Percentiles rank a stretch among this genome's conserved stretches.
phyloP scores from a whole-genome alignment of 1,140 invertebrate genomes.

The Oryzaephilus surinamensis region DNA sequence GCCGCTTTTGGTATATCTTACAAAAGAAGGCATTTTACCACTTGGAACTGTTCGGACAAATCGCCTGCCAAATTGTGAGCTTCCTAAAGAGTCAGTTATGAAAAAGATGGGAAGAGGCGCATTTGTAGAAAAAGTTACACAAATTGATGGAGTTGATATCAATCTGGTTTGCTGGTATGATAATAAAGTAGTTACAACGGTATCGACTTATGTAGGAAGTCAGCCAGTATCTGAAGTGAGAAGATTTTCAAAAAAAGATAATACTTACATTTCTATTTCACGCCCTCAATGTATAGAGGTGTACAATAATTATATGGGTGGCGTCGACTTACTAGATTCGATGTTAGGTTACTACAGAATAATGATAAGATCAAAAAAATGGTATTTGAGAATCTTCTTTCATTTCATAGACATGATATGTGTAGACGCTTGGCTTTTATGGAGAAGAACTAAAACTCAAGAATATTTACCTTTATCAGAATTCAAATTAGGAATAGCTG shows the following conservation, averaged over 20 bases:
- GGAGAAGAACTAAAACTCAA: constrained; percentile 6
- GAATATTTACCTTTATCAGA: constrained; percentile 8
- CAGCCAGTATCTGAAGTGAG: constrained; percentile 18
- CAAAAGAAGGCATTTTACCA: constrained; percentile 30
- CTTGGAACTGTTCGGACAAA: constrained; percentile 35
- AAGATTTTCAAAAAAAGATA: constrained; percentile 10
- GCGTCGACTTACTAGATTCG: constrained; percentile 17
- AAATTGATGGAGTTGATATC: constrained; percentile 24
- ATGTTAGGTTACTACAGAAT: constrained; percentile 18
- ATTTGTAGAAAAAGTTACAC: constrained; percentile 20
- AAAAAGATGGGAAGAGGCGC: constrained; percentile 27
- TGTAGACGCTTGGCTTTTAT: constrained; percentile 17
- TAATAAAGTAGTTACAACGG: constrained; percentile 22
- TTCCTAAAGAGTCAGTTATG: constrained; percentile 28
- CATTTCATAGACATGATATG: constrained; percentile 13
- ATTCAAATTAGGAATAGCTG: constrained; percentile 10
- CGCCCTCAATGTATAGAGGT: constrained; percentile 8
- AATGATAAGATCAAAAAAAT: constrained; percentile 14
- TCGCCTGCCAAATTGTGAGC: constrained; percentile 26
- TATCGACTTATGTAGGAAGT: constrained; percentile 31
- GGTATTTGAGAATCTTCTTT: constrained; percentile 12
- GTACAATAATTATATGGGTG: constrained; percentile 21
- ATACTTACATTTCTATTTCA: constrained; percentile 7
- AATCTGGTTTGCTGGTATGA: constrained; percentile 26
- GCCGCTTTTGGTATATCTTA: constrained; percentile 26